Evolutionary conservation across 2,113 vertebrate species (phyloP).

Genomic region (Jaculus jaculus): DNA sequence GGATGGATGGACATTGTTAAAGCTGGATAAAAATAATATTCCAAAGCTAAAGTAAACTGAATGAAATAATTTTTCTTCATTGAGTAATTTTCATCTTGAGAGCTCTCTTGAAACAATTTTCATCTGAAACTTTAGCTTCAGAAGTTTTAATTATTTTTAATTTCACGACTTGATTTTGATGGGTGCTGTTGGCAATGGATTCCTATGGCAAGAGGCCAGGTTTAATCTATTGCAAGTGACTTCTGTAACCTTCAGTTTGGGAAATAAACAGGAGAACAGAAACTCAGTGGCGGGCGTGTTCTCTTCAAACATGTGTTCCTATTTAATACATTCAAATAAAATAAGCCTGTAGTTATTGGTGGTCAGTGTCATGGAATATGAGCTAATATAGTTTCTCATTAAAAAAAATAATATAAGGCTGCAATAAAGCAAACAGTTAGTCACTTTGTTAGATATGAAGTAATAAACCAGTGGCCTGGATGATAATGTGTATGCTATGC

Average conservation of each 20-base stretch:
- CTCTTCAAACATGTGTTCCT: constrained; percentile 73
- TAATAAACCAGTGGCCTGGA: constrained; percentile 76
- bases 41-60: background rate
- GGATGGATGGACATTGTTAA: background rate
- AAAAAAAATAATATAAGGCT: constrained; percentile 64
- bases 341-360: constrained; percentile 52
- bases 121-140: constrained; percentile 25
- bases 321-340: constrained; percentile 74
- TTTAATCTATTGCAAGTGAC: constrained; percentile 64
- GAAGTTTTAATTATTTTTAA: constrained; percentile 71
- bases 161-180: constrained; percentile 68
- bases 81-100: background rate
- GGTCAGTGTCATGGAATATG: constrained; percentile 63
- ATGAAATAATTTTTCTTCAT: constrained; percentile 43
- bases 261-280: constrained; percentile 40
- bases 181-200: background rate
- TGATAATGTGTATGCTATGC: constrained; percentile 60
- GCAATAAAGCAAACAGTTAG: constrained; percentile 78
- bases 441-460: constrained; percentile 81
- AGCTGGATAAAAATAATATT: constrained; percentile 1
- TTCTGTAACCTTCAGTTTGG: constrained; percentile 36
- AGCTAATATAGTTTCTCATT: constrained; percentile 70
- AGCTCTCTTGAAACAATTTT: background rate
- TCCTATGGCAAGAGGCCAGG: background rate
- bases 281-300: constrained; percentile 48